phyloP scores from a whole-genome alignment of 1,140 invertebrate species.

The Melanaphis sacchari region DNA sequence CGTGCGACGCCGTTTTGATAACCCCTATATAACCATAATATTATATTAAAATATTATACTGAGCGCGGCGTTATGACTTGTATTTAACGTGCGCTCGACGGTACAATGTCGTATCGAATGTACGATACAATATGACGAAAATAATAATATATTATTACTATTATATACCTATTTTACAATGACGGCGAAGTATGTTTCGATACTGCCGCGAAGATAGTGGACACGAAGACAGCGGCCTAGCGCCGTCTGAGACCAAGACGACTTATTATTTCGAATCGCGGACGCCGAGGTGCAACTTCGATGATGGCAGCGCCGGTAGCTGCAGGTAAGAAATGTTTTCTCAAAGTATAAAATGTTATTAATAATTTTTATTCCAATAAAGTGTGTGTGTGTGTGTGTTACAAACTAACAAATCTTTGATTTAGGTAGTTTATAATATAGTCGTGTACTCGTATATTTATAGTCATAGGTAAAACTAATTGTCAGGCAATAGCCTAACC shows the following conservation, averaged over 20 bases:
- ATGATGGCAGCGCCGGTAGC: neutral
- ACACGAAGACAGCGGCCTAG: neutral
- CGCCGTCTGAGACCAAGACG: neutral
- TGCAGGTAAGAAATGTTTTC: neutral
- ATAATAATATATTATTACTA: neutral
- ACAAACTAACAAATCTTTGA: neutral
- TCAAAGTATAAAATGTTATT: neutral
- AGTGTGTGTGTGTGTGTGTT: neutral
- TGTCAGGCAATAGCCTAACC: neutral
- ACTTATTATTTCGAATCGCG: neutral
- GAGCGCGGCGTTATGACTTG: neutral
- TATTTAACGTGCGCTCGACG: neutral
- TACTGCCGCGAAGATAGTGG: neutral
- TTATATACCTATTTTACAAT: neutral
- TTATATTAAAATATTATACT: neutral
- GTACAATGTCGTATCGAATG: neutral
- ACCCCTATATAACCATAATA: slow-evolving; percentile 36
- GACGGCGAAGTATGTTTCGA: slow-evolving; percentile 5
- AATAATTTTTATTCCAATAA: neutral
- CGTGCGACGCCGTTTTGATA: slow-evolving; percentile 37
- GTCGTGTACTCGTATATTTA: neutral
- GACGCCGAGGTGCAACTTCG: neutral
- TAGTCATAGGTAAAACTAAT: neutral
- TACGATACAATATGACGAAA: neutral
- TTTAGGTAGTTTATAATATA: too few relatives aligned